phyloP scores from a whole-genome alignment of 2,113 vertebrate genomes.

The Anthoscopus minutus region DNA sequence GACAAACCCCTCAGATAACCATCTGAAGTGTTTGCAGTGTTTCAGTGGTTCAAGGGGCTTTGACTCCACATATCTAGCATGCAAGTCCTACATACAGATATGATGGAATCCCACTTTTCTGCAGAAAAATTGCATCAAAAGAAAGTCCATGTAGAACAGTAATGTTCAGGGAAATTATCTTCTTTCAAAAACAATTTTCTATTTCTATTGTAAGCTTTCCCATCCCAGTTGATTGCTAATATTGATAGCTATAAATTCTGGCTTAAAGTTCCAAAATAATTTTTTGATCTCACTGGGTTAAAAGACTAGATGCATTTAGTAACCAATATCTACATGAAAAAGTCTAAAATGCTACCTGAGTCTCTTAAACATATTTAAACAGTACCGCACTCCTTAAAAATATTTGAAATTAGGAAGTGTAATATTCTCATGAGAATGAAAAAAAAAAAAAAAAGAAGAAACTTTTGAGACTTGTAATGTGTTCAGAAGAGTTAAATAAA shows the following conservation, averaged over 20 bases:
- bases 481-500: background rate
- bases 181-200: background rate
- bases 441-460: background rate
- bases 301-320: background rate
- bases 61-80: background rate
- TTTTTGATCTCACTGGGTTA: background rate
- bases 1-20: background rate
- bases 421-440: background rate
- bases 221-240: background rate
- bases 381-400: background rate
- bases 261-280: background rate
- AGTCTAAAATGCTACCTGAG: background rate
- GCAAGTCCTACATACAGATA: accelerated
- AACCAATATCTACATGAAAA: background rate
- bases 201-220: background rate
- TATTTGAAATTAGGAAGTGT: background rate
- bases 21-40: background rate
- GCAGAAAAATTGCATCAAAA: background rate
- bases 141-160: background rate
- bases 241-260: accelerated
- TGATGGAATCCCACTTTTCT: background rate
- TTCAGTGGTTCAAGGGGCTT: background rate
- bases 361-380: background rate
- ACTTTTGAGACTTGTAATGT: background rate
- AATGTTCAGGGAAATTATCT: background rate